These are phyloP conservation scores for Siphonodentalium dalli DNA, from an alignment of 2,888 invertebrate genomes.

Conservation along the genomic window DNA sequence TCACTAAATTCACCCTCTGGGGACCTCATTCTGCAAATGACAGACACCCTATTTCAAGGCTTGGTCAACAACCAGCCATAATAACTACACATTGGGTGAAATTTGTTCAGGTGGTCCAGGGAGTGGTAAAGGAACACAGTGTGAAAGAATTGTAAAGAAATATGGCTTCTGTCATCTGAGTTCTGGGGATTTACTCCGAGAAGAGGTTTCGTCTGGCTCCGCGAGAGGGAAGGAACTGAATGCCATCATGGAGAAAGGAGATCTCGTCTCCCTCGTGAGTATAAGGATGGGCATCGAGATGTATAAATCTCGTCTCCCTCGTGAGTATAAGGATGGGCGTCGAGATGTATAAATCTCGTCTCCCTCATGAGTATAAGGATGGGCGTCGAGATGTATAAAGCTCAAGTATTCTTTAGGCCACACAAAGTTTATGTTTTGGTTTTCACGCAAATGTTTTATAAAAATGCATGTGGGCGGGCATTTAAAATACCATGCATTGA, in stretches of 20 bases:
- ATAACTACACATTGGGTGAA: background rate
- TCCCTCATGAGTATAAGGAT: conserved; percentile 72
- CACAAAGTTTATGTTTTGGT: too few relatives aligned
- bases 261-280: conserved; percentile 79
- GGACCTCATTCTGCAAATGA: too few relatives aligned
- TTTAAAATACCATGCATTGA: too few relatives aligned
- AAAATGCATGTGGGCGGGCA: too few relatives aligned
- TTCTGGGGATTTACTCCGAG: conserved; percentile 83
- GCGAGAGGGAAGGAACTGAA: conserved; percentile 83
- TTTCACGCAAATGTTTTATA: too few relatives aligned
- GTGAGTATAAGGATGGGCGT: conserved; percentile 67
- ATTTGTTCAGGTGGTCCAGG: conserved; percentile 83
- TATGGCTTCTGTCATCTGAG: conserved; percentile 95
- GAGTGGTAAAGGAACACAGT: conserved; percentile 95
- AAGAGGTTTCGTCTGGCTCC: conserved; percentile 88
- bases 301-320: conserved; percentile 83
- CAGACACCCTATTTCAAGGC: too few relatives aligned
- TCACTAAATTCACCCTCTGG: too few relatives aligned
- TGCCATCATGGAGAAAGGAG: conserved; percentile 86
- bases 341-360: conserved; percentile 84
- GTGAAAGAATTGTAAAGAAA: conserved; percentile 87
- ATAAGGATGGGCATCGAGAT: too few relatives aligned
- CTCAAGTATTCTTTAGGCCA: too few relatives aligned
- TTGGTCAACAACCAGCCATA: too few relatives aligned
- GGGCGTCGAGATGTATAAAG: too few relatives aligned